Evolutionary conservation across 2,888 invertebrate species (phyloP).

Genomic region (Linyphia triangularis): DNA sequence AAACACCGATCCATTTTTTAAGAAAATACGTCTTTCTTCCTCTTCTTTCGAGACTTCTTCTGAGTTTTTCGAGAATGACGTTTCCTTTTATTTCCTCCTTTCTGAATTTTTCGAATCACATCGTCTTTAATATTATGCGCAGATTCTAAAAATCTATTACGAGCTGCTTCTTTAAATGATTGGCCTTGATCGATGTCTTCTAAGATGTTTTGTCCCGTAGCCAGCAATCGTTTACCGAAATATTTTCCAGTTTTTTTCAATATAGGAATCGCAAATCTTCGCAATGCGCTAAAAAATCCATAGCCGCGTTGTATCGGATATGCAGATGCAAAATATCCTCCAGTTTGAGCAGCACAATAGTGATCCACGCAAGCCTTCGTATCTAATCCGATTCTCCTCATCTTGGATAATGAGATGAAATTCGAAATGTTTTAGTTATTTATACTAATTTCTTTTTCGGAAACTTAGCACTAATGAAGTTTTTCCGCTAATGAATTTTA

Average conservation of each 20-base stretch:
- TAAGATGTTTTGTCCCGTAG: background rate
- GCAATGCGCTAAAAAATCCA: constrained; percentile 1
- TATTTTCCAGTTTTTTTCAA: constrained; percentile 11
- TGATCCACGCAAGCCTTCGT: background rate
- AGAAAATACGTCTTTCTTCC: no score
- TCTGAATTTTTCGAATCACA: constrained; percentile 14
- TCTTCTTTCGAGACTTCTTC: no score
- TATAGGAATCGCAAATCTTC: background rate
- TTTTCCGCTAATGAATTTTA: no score
- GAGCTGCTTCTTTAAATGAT: background rate
- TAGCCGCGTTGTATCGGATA: background rate
- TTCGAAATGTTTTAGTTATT: no score
- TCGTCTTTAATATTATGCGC: background rate
- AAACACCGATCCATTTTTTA: no score
- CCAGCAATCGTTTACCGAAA: constrained; percentile 16
- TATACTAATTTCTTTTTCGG: no score
- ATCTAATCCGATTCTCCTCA: constrained; percentile 4
- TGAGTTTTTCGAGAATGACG: no score
- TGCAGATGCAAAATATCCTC: background rate
- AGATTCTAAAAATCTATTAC: constrained; percentile 7
- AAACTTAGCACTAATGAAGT: no score
- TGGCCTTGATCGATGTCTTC: constrained; percentile 2
- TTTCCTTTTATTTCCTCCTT: no score
- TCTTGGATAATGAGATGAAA: background rate
- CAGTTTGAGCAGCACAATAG: no score